Conservation (phyloP, 2,113 vertebrate genomes). For the Mirounga angustirostris region DNA sequence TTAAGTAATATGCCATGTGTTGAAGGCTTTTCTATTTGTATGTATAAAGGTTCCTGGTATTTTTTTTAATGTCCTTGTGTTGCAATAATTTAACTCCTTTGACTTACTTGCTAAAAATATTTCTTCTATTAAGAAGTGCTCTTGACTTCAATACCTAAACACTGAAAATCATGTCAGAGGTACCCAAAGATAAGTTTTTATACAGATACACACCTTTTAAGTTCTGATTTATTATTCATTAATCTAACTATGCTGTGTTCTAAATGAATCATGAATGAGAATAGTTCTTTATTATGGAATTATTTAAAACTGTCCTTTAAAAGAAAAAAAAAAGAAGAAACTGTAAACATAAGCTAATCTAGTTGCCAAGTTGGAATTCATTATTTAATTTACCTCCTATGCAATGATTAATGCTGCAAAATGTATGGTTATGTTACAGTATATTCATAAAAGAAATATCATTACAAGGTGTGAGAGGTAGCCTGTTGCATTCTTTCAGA, state of each 20-base stretch:
- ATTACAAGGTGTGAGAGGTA: slow-evolving; percentile 8
- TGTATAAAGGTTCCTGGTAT: background rate
- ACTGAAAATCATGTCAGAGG: slow-evolving; percentile 62
- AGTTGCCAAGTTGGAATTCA: slow-evolving; percentile 62
- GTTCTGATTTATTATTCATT: slow-evolving; percentile 38
- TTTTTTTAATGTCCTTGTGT: slow-evolving; percentile 39
- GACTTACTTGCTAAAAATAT: slow-evolving; percentile 4
- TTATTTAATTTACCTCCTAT: slow-evolving; percentile 76
- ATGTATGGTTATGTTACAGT: slow-evolving; percentile 29
- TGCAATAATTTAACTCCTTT: slow-evolving; percentile 63
- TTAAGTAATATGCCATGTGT: slow-evolving; percentile 47
- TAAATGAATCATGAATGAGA: slow-evolving; percentile 50
- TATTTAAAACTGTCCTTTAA: slow-evolving; percentile 60
- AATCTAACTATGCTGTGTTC: slow-evolving; percentile 56
- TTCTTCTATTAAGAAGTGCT: slow-evolving; percentile 72
- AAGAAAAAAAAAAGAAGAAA: slow-evolving; percentile 25
- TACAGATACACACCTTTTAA: slow-evolving; percentile 50
- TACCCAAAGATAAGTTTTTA: slow-evolving; percentile 70
- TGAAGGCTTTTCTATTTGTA: slow-evolving; percentile 62
- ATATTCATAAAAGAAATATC: slow-evolving; percentile 15
- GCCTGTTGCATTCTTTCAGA: slow-evolving; percentile 62
- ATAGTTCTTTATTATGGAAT: slow-evolving; percentile 46
- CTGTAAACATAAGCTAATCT: slow-evolving; percentile 39
- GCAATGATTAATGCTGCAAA: slow-evolving; percentile 74
- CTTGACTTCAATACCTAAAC: slow-evolving; percentile 58